Evolutionary conservation across 2,113 vertebrate genomes (phyloP).

Genomic region (Pluvianellus socialis): DNA sequence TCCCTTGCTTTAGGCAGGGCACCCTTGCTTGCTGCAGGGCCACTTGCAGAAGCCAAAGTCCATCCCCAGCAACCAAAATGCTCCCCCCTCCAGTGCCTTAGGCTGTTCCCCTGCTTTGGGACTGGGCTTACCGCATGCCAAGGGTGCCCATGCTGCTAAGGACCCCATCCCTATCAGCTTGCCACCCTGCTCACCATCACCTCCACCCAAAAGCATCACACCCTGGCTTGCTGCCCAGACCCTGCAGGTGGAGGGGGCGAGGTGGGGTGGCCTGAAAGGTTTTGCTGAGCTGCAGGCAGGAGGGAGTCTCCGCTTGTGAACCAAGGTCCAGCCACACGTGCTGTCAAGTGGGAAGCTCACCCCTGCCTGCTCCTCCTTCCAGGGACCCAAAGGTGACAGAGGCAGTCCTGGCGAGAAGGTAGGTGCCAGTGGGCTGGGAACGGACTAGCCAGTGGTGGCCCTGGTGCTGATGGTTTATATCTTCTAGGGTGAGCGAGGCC

Average conservation of each 20-base stretch:
- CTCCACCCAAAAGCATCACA: neutral
- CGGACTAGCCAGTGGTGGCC: rapidly evolving
- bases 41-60: neutral
- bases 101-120: neutral
- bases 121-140: rapidly evolving
- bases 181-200: neutral
- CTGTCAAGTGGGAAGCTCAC: neutral
- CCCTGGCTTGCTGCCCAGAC: neutral
- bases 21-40: neutral
- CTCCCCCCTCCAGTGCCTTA: neutral
- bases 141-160: neutral
- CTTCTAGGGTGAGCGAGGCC: constrained; percentile 87
- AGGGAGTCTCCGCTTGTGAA: neutral
- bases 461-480: neutral
- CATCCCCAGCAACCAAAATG: neutral
- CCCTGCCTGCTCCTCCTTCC: neutral
- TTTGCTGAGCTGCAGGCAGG: neutral
- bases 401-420: constrained; percentile 86
- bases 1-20: neutral
- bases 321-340: rapidly evolving
- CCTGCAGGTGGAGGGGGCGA: neutral
- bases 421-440: constrained; percentile 19
- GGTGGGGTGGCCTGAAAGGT: neutral
- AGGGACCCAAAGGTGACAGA: constrained; percentile 87
- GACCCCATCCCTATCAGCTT: neutral